A percentile compares a stretch with the other conserved stretches of the same genome.
Conservation (phyloP, 2,888 invertebrate genomes). For the Mythimna lalbum region DNA sequence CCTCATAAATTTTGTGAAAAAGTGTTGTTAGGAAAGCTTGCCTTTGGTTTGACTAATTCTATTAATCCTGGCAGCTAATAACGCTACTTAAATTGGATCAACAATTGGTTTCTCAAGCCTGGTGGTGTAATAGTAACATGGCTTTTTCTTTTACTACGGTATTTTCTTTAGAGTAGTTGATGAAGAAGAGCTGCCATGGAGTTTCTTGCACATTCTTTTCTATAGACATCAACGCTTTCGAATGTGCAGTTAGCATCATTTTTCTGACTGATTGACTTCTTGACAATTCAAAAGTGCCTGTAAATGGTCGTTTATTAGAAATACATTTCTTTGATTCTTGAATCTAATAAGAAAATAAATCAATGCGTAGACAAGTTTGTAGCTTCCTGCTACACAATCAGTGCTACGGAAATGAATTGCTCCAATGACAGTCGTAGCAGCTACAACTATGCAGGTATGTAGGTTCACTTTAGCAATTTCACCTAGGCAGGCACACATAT, state of each 20-base stretch:
- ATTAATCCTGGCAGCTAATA: slow-evolving; percentile 17
- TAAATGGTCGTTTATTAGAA: too few relatives aligned
- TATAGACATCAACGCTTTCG: too few relatives aligned
- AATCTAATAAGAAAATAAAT: slow-evolving; percentile 18
- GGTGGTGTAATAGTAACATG: slow-evolving; percentile 8
- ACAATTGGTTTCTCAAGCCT: not conserved
- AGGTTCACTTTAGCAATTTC: slow-evolving; percentile 43
- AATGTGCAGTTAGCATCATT: too few relatives aligned
- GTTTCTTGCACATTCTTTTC: too few relatives aligned
- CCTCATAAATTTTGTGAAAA: slow-evolving; percentile 19
- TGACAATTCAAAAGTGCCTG: too few relatives aligned
- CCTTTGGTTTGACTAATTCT: slow-evolving; percentile 28
- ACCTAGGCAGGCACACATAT: slow-evolving; percentile 54
- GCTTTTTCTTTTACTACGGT: not conserved
- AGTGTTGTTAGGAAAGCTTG: slow-evolving; percentile 14
- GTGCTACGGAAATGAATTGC: slow-evolving; percentile 28
- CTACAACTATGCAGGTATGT: slow-evolving; percentile 21
- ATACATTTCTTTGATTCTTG: too few relatives aligned
- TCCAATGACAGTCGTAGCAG: slow-evolving; percentile 7
- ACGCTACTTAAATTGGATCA: not conserved
- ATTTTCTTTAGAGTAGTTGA: not conserved
- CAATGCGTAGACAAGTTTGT: slow-evolving; percentile 14
- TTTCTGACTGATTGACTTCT: too few relatives aligned
- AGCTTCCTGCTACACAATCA: slow-evolving; percentile 34
- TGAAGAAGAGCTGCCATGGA: too few relatives aligned